phyloP scores from a whole-genome alignment of 2,888 invertebrate genomes.

The Leptogaster cylindrica region DNA sequence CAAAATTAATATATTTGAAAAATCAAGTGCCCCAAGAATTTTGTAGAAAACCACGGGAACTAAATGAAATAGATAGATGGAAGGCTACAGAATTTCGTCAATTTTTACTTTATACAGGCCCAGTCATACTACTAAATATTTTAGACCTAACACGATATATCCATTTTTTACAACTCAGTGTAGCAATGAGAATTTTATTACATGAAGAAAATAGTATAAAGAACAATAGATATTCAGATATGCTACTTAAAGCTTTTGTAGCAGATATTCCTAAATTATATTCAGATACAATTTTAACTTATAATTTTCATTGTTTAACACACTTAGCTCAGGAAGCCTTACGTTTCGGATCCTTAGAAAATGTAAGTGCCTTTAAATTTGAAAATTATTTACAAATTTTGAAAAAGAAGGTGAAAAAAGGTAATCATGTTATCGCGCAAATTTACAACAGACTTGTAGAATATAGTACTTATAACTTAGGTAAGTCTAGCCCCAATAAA shows the following conservation, averaged over 20 bases:
- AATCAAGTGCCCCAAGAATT: background rate
- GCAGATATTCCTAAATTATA: too few species aligned
- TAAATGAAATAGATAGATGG: background rate
- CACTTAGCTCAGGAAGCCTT: background rate
- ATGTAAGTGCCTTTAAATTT: conserved; percentile 47
- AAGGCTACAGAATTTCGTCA: conserved; percentile 47
- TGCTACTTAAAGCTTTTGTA: background rate
- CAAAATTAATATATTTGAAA: background rate
- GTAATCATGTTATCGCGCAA: background rate
- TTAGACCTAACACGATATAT: background rate
- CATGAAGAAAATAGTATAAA: background rate
- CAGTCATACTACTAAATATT: background rate
- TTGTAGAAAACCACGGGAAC: background rate
- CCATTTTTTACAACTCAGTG: background rate
- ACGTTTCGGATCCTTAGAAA: conserved; percentile 48
- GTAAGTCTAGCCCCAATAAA: too few species aligned
- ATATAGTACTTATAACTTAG: too few species aligned
- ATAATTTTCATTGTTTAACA: background rate
- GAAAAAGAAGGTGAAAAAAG: background rate
- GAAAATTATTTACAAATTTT: background rate
- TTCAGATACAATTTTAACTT: background rate
- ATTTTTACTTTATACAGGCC: conserved; percentile 21
- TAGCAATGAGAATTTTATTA: background rate
- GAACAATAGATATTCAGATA: background rate
- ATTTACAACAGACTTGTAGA: conserved; percentile 10